These are phyloP conservation scores for Cardiocondyla obscurior DNA, from an alignment of 1,140 invertebrate species.

Conservation along the genomic window DNA sequence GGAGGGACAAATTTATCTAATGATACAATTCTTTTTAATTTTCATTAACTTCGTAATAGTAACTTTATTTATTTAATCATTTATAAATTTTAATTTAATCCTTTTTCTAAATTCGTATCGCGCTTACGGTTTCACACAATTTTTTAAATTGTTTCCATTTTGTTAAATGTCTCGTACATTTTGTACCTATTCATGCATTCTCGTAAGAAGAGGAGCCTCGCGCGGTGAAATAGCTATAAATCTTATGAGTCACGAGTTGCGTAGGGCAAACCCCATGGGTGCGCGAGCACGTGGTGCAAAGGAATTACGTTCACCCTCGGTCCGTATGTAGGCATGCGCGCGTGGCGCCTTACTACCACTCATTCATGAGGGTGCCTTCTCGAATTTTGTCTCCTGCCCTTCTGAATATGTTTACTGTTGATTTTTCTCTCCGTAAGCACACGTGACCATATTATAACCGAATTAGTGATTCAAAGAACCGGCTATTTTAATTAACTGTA, in stretches of 20 bases:
- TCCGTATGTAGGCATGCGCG: slow-evolving; percentile 63
- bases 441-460: background rate
- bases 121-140: background rate
- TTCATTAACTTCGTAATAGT: background rate
- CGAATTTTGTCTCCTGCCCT: background rate
- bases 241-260: slow-evolving; percentile 79
- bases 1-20: no score
- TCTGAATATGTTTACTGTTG: background rate
- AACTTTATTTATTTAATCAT: background rate
- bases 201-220: slow-evolving; percentile 1
- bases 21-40: background rate
- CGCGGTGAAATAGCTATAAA: slow-evolving; percentile 73
- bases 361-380: slow-evolving; percentile 65
- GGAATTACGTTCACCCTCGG: slow-evolving; percentile 76
- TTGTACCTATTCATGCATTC: background rate
- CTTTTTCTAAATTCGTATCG: background rate
- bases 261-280: slow-evolving; percentile 69
- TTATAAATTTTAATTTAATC: background rate
- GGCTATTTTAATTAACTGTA: background rate
- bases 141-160: background rate
- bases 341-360: slow-evolving; percentile 26
- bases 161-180: background rate
- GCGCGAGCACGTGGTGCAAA: slow-evolving; percentile 76
- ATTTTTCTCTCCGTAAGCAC: background rate
- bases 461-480: slow-evolving; percentile 6